Evolutionary conservation across 2,888 invertebrate genomes (phyloP).

Genomic region (Proisotoma minuta): DNA sequence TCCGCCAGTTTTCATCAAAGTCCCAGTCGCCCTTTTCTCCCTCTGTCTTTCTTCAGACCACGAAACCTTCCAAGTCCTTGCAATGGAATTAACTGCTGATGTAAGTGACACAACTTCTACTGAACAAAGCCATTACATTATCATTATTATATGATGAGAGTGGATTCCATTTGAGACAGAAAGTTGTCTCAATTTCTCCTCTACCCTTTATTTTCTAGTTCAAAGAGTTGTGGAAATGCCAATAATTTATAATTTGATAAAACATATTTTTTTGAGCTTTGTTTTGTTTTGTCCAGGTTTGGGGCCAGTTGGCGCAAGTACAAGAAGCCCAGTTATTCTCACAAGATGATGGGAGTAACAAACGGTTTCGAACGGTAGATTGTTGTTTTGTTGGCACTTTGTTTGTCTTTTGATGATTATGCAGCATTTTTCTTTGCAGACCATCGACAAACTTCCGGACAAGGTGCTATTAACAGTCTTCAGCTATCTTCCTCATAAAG

Average conservation of each 20-base stretch:
- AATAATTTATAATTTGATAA: too few relatives aligned
- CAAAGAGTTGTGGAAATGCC: too few relatives aligned
- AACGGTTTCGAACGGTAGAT: conserved; percentile 46
- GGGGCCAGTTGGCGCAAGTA: conserved; percentile 76
- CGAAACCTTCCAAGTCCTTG: neutral
- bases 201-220: too few relatives aligned
- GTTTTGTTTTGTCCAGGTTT: conserved; percentile 62
- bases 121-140: too few relatives aligned
- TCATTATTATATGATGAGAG: too few relatives aligned
- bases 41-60: too few relatives aligned
- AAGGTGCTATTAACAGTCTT: conserved; percentile 92
- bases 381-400: neutral
- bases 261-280: too few relatives aligned
- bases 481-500: conserved; percentile 85
- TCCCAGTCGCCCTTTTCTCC: too few relatives aligned
- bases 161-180: too few relatives aligned
- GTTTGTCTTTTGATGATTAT: neutral
- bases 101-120: too few relatives aligned
- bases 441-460: conserved; percentile 93
- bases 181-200: too few relatives aligned
- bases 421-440: conserved; percentile 56
- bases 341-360: conserved; percentile 35
- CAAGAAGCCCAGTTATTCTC: conserved; percentile 65
- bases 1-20: too few relatives aligned
- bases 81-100: conserved; percentile 48